Evolutionary conservation across 1,140 invertebrate species (phyloP).

Genomic region (Araneus ventricosus): DNA sequence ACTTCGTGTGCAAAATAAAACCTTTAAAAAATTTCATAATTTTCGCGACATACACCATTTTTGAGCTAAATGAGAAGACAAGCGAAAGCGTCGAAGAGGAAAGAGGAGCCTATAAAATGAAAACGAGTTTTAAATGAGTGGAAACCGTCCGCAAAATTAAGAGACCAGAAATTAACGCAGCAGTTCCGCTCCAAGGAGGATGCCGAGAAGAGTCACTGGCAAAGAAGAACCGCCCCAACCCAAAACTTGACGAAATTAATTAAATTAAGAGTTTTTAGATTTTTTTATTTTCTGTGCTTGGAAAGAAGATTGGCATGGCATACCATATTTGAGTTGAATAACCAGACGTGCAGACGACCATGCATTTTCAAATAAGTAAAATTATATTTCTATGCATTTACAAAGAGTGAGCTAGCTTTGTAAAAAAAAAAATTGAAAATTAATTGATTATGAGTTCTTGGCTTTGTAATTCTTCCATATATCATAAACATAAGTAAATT

Average conservation of each 20-base stretch:
- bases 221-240: not conserved
- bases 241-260: not conserved
- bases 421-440: no score
- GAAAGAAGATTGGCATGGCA: not conserved
- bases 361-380: no score
- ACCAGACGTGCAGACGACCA: no score
- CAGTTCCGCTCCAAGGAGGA: not conserved
- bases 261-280: not conserved
- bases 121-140: constrained; percentile 3
- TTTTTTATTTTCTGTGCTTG: not conserved
- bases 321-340: no score
- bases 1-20: no score
- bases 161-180: constrained; percentile 18
- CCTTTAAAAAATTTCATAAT: no score
- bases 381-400: no score
- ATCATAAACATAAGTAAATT: no score
- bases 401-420: no score
- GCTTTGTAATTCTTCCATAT: no score
- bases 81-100: not conserved
- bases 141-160: constrained; percentile 19
- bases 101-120: not conserved
- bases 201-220: not conserved
- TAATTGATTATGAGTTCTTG: no score
- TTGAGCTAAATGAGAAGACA: not conserved
- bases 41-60: not conserved